phyloP scores from a whole-genome alignment of 2,113 vertebrate species.

The Onychostruthus taczanowskii region DNA sequence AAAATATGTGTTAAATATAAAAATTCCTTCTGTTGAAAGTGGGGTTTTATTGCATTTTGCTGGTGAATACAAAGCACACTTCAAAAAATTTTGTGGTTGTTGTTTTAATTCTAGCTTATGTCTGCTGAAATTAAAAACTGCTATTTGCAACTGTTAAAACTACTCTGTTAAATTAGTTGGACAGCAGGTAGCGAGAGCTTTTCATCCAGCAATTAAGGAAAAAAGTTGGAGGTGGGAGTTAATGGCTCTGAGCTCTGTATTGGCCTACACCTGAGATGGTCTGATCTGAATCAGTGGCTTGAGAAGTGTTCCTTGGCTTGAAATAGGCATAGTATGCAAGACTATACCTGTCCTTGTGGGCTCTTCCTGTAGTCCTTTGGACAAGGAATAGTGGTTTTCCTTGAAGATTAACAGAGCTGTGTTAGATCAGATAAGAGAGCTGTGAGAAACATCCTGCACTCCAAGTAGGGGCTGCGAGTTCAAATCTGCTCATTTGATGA shows the following conservation, averaged over 20 bases:
- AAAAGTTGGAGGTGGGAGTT: not conserved
- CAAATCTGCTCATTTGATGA: not conserved
- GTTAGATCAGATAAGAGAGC: not conserved
- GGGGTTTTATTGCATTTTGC: not conserved
- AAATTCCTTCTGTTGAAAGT: not conserved
- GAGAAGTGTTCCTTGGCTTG: not conserved
- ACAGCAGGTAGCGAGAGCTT: not conserved
- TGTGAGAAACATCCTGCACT: not conserved
- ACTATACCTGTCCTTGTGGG: not conserved
- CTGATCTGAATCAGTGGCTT: not conserved
- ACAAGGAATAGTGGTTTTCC: not conserved
- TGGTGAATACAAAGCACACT: not conserved
- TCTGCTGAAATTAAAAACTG: not conserved
- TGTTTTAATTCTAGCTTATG: not conserved
- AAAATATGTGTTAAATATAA: not conserved
- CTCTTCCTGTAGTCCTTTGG: not conserved
- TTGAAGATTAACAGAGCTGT: not conserved
- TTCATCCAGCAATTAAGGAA: not conserved
- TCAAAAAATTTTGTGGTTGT: accelerated
- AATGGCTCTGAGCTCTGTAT: not conserved
- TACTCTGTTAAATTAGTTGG: not conserved
- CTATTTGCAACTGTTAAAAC: not conserved
- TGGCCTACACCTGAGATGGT: not conserved
- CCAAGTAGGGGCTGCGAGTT: not conserved
- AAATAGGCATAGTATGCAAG: not conserved